These are phyloP conservation scores for Danio albolineatus DNA, from an alignment of 2,797 vertebrate species.

Conservation along the genomic window DNA sequence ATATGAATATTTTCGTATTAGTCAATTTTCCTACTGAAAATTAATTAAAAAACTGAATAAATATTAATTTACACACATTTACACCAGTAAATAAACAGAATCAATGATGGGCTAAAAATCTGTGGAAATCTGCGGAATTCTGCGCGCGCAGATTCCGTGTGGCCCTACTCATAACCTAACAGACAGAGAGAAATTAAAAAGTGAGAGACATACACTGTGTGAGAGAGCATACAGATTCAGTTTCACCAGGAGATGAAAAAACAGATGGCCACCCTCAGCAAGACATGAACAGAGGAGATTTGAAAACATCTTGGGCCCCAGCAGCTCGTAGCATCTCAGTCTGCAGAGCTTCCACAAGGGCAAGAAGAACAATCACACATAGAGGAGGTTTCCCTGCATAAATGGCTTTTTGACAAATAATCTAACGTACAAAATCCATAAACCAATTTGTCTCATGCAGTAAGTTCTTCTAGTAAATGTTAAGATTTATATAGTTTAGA, in stretches of 20 bases:
- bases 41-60: too few species aligned
- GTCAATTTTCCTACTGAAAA: too few species aligned
- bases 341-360: constrained; percentile 68
- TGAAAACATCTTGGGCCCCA: constrained; percentile 79
- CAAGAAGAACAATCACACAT: constrained; percentile 60
- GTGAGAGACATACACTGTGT: constrained; percentile 20
- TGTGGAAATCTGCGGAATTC: too few species aligned
- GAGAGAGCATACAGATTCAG: constrained; percentile 55
- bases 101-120: too few species aligned
- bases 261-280: constrained; percentile 81
- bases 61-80: too few species aligned
- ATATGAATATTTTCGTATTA: too few species aligned
- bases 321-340: constrained; percentile 68
- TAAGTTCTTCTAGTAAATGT: background rate
- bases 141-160: too few species aligned
- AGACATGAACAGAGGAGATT: constrained; percentile 78
- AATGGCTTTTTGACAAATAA: constrained; percentile 15
- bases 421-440: constrained; percentile 1
- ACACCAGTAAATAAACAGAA: too few species aligned
- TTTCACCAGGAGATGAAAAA: constrained; percentile 72
- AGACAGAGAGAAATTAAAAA: constrained; percentile 61
- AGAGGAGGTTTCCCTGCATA: constrained; percentile 25
- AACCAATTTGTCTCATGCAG: background rate
- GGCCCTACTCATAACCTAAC: background rate
- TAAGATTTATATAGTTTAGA: background rate